Base-by-base conservation (phyloP, 2,888 invertebrate genomes). In the Pegoplata infirma region DNA sequence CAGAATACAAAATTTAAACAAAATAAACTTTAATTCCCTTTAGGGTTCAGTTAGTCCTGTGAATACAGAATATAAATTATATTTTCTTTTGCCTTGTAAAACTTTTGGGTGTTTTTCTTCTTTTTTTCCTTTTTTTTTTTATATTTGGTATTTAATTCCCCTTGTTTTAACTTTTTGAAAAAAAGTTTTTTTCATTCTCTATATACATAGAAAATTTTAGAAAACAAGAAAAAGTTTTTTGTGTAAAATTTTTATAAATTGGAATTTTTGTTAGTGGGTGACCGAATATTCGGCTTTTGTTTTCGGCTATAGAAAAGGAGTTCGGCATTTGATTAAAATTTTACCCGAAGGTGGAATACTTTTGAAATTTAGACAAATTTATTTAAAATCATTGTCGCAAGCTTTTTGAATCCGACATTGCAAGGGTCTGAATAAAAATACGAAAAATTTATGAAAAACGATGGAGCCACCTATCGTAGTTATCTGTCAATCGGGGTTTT, bases 201-300 rank as follows among this genome's bases (percentile, higher is more conserved):
- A 19, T 32, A 44, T 32, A 67, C 46, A 55, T 4, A 32, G 5
- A 47, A 36, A 63, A 72, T 32, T 72, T 72, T 58, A 7, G 7
- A 28, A 64, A 72, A 63, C 32, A 55, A 23, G 14, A 23, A 64
- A 73, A 73, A 7, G 55, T 73, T 46, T 25, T 36, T 58, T 19
- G 12, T 3, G 12, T 40, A 4, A 47, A 23, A 56, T 56, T 66
- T 58, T 56, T 21, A 72, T 49, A 56, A 44, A 58, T 64, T 58
- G 12, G 25, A 56, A 55, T 46, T 32, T 68, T n/a, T 6, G 10
- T 10, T 32, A n/a, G n/a, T n/a, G n/a, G n/a, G n/a, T n/a, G n/a
- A n/a, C n/a, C n/a, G n/a, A n/a, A n/a, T n/a, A n/a, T n/a, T n/a
- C n/a, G n/a, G n/a, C n/a, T n/a, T n/a, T n/a, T n/a, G n/a, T n/a